Percentiles rank a stretch among this genome's conserved stretches.
phyloP scores from a whole-genome alignment of 2,113 vertebrate species.

The Chamaea fasciata region DNA sequence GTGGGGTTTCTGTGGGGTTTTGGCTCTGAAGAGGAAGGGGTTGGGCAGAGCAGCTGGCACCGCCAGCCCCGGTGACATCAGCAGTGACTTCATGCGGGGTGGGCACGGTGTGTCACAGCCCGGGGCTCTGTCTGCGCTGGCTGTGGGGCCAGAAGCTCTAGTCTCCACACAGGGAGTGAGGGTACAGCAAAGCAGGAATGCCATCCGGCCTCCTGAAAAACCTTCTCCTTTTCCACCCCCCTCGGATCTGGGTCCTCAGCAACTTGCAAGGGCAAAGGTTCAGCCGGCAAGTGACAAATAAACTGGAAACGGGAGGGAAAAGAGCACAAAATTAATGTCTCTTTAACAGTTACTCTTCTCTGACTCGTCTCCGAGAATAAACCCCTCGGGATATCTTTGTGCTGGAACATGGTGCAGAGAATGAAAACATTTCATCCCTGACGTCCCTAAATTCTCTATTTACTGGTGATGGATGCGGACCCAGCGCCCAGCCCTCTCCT shows the following conservation, averaged over 20 bases:
- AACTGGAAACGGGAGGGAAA: not conserved
- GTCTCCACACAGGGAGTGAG: fast-evolving
- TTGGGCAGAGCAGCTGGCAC: not conserved
- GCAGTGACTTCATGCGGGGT: not conserved
- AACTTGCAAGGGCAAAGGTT: not conserved
- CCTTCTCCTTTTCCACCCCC: not conserved
- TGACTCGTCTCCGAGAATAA: not conserved
- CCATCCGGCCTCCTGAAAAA: fast-evolving
- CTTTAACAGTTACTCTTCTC: not conserved
- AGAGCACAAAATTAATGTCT: not conserved
- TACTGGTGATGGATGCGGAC: not conserved
- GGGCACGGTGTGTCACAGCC: not conserved
- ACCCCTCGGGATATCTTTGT: not conserved
- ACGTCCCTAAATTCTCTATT: not conserved
- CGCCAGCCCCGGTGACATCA: not conserved
- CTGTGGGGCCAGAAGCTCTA: not conserved
- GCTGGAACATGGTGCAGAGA: not conserved
- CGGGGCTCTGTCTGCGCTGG: no score
- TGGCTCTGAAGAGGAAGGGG: not conserved
- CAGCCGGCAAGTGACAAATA: not conserved
- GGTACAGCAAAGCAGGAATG: no score
- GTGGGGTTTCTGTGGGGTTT: fast-evolving
- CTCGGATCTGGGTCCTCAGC: not conserved
- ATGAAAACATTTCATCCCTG: not conserved
- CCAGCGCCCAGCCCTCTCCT: not conserved